Conservation (phyloP, 2,888 invertebrate genomes). For the Callyntrura guangdongensis region DNA sequence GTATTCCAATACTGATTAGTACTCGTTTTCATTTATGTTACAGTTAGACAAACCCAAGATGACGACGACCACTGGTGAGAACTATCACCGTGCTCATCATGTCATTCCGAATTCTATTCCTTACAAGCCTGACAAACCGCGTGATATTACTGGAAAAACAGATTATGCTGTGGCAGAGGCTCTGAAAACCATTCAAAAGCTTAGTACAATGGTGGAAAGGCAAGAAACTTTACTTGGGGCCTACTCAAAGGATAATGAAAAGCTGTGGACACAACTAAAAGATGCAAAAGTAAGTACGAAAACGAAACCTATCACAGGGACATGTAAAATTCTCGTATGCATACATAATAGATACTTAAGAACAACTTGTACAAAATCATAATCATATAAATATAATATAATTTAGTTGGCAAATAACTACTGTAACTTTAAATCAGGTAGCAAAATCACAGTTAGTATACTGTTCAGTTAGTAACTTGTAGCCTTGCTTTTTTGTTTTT, state of each 20-base stretch:
- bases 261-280: constrained; percentile 78
- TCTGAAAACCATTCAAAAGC: constrained; percentile 68
- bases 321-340: too few relatives aligned
- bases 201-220: constrained; percentile 78
- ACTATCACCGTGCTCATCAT: constrained; percentile 44
- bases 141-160: constrained; percentile 11
- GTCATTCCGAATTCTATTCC: not conserved
- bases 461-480: not conserved
- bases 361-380: not conserved
- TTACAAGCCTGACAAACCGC: not conserved
- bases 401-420: not conserved
- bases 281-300: constrained; percentile 72
- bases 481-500: constrained; percentile 13
- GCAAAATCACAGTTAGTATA: constrained; percentile 13
- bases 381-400: not conserved
- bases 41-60: not conserved
- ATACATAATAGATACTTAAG: constrained; percentile 15
- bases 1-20: not conserved
- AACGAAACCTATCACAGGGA: too few relatives aligned
- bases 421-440: constrained; percentile 14
- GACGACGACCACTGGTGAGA: constrained; percentile 71
- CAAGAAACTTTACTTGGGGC: constrained; percentile 80
- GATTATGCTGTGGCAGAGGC: constrained; percentile 56
- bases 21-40: not conserved
- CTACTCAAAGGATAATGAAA: constrained; percentile 79